A percentile compares a stretch with the other conserved stretches of the same genome.
phyloP scores from a whole-genome alignment of 2,113 vertebrate genomes.

The Malurus cyaneus region DNA sequence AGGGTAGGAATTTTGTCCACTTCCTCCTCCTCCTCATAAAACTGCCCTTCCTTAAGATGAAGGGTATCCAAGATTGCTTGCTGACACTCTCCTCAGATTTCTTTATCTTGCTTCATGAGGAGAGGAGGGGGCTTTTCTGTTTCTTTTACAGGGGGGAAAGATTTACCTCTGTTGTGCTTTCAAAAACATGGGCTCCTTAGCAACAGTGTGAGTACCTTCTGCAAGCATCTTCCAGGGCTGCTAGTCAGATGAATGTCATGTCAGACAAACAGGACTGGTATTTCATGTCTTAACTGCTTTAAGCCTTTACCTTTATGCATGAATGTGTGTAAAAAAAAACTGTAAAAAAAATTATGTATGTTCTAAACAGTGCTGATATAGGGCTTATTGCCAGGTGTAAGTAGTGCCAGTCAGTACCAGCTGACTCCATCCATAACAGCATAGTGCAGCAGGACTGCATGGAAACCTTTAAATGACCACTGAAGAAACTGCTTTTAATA shows the following conservation, averaged over 20 bases:
- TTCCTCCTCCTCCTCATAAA: neutral
- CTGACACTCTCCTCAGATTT: neutral
- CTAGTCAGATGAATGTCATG: neutral
- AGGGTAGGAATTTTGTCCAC: neutral
- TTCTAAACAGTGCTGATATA: neutral
- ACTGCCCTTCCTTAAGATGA: neutral
- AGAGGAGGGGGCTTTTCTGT: neutral
- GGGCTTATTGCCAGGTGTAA: neutral
- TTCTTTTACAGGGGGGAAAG: neutral
- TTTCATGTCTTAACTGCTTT: neutral
- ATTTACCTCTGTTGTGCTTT: neutral
- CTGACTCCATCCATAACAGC: neutral
- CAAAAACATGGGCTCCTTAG: neutral
- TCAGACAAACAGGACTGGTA: neutral
- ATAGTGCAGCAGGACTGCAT: neutral
- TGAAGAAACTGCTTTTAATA: neutral
- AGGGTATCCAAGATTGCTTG: neutral
- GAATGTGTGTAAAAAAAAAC: neutral
- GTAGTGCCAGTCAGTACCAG: neutral
- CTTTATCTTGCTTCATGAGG: neutral
- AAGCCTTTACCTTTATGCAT: neutral
- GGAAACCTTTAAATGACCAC: neutral
- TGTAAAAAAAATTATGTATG: neutral
- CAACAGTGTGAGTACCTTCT: neutral
- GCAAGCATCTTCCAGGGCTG: neutral